Percentiles rank a stretch among this genome's conserved stretches.
Conservation (phyloP, 2,888 invertebrate species). For the Sphaeridia pumilis region DNA sequence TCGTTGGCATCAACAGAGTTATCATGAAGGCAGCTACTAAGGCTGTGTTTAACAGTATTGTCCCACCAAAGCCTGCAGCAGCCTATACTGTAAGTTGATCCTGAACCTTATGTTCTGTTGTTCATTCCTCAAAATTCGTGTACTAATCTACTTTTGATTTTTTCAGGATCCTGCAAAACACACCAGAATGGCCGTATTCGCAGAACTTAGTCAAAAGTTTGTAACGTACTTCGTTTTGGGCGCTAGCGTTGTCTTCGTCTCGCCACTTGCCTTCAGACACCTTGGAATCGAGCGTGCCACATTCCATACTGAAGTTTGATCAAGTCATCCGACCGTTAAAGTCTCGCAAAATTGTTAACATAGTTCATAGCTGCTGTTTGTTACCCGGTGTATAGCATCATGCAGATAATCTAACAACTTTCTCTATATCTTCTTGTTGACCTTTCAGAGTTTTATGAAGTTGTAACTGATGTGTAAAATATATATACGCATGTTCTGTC, state of each 20-base stretch:
- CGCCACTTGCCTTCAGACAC: constrained; percentile 64
- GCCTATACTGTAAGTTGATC: neutral
- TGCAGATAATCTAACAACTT: too few species aligned
- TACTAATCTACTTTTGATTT: constrained; percentile 38
- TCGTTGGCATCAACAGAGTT: constrained; percentile 56
- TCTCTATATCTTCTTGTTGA: too few species aligned
- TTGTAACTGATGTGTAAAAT: too few species aligned
- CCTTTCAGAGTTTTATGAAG: too few species aligned
- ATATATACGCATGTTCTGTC: too few species aligned
- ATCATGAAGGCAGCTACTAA: constrained; percentile 58
- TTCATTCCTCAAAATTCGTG: neutral
- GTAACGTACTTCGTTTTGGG: constrained; percentile 68
- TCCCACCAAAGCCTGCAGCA: neutral
- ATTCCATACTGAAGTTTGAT: constrained; percentile 65
- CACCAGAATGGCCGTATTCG: constrained; percentile 46
- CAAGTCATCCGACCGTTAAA: too few species aligned
- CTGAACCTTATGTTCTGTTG: neutral
- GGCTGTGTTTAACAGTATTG: constrained; percentile 55
- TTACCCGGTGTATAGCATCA: too few species aligned
- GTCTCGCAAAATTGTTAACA: too few species aligned
- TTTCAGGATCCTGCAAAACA: constrained; percentile 53
- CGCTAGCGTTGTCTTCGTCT: constrained; percentile 59
- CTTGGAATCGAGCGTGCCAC: constrained; percentile 67
- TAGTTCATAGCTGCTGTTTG: too few species aligned
- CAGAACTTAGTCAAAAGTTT: constrained; percentile 74